These are phyloP conservation scores for Poicephalus gulielmi DNA, from an alignment of 2,113 vertebrate genomes.

Conservation along the genomic window DNA sequence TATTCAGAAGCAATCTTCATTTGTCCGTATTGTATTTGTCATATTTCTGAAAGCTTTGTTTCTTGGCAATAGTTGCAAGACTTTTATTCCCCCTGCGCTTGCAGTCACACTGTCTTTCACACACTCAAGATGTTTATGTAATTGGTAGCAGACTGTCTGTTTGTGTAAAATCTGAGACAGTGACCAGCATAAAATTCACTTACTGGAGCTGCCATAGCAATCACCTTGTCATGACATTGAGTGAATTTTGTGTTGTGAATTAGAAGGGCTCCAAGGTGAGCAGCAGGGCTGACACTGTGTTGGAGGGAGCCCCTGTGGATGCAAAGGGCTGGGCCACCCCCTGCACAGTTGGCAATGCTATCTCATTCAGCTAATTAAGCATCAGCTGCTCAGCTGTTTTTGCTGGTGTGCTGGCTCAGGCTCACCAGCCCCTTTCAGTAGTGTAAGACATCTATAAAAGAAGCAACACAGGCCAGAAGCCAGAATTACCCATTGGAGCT, in stretches of 20 bases:
- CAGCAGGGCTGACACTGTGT: background rate
- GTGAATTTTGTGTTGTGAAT: background rate
- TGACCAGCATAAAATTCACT: background rate
- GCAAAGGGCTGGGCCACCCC: background rate
- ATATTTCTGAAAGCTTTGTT: background rate
- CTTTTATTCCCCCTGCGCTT: background rate
- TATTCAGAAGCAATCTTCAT: fast-evolving
- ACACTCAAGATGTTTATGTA: fast-evolving
- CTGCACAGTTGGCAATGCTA: background rate
- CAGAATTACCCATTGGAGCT: background rate
- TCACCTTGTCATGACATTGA: fast-evolving
- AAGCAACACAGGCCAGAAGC: background rate
- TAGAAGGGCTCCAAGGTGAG: background rate
- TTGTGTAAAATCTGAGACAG: background rate
- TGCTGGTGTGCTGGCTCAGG: fast-evolving
- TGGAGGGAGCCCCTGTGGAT: background rate
- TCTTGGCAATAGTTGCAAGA: background rate
- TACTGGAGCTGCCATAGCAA: background rate
- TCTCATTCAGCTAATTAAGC: background rate
- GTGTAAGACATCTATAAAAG: background rate
- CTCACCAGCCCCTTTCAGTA: background rate
- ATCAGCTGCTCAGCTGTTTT: background rate
- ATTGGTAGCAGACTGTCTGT: background rate
- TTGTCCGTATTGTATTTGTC: background rate
- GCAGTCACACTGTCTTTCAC: background rate